Base-by-base conservation (phyloP, 2,888 invertebrate species). In the Apamea sordens region DNA sequence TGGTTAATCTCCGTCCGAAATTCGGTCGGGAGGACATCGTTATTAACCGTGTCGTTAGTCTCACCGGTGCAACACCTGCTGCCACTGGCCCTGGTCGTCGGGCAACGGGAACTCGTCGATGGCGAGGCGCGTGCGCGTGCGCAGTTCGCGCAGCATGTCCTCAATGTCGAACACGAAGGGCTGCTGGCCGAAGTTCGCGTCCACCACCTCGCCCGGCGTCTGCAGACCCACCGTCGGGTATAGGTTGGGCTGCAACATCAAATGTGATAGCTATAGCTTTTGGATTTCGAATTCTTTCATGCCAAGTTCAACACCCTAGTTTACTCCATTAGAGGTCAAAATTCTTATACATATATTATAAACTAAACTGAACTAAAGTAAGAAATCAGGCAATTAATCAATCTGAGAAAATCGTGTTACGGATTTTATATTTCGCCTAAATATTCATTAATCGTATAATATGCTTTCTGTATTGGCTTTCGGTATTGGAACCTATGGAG, bases 161-260 rank as follows among this genome's bases (percentile, higher is more conserved):
- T 99, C 98, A 91, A 99, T 99, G 97, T 99, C 99, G 97, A 99
- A 99, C 93, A 99, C 98, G 97, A 99, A 99, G 32, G 99, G 99
- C 92, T 98, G 98, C 95, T 99, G 99, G 0, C 99, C 99, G 96
- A 99, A 99, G 97, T 99, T 99, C 4, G 99, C 99, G 96, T 99
- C 99, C 76, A 99, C 99, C 86, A 99, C 98, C 97, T 99, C 99
- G 72, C 99, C 99, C 15, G 99, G 99, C 63, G 99, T 99, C 97
- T 99, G 99, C 80, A 99, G 97, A 1, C 99, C 99, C 85, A 99
- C 99, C 28, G 99, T 99, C 41, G 99, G 99, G 97, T 99, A 99
- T 82, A 99, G 97, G 97, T 99, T 99, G 82, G 98, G 98, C 99
- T 99, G 97, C 1, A 86, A 89, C 50, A 67, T n/a, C 65, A 71